Evolutionary conservation across 53 echinoderm and acorn worm species (phyloP), one percentile per base, ranked within the genome.

Genomic region (Temnopleurus reevesii): DNA sequence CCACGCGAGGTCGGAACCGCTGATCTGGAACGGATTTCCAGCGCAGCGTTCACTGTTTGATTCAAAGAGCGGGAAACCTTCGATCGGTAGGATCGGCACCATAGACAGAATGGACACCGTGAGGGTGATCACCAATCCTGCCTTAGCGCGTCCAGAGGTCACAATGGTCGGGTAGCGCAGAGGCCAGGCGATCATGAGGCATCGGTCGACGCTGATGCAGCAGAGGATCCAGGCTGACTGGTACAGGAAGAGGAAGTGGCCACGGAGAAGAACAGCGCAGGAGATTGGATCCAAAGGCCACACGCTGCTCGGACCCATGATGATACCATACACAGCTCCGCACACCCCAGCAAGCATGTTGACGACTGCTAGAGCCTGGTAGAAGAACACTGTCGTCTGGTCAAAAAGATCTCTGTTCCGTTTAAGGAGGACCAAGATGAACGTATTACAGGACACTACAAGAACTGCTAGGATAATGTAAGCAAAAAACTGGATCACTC

Each of bases 91-190:
- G 60, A 60, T 60, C 1, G 85, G 43, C 7, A 60, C 15, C 59
- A 85, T 59, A 0, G 60, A 46, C 5, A 59, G 25, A 12, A 85
- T 28, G 28, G 85, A 85, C 24, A 85, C 4, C 3, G 26, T 15
- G 2, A 85, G 85, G 25, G 38, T 45, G 29, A 60, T 25, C 15
- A 8, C 30, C 21, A 85, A 58, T 3, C 38, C 85, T 0, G 24
- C 12, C 60, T 60, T 85, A 2, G 61, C 85, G 24, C 85, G 45
- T 59, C 18, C 5, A 26, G 85, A 43, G 19, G 85, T 85, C 46
- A 85, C 85, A 27, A 85, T 85, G 28, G 59, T 85, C 30, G 85
- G 85, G 60, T 85, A 85, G 13, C 85, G 85, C 61, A 85, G 46
- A 8, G 85, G 85, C 44, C 45, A 49, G 61, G 30, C 41, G 36